phyloP scores from a whole-genome alignment of 2,888 invertebrate genomes.

The Nebria salina region DNA sequence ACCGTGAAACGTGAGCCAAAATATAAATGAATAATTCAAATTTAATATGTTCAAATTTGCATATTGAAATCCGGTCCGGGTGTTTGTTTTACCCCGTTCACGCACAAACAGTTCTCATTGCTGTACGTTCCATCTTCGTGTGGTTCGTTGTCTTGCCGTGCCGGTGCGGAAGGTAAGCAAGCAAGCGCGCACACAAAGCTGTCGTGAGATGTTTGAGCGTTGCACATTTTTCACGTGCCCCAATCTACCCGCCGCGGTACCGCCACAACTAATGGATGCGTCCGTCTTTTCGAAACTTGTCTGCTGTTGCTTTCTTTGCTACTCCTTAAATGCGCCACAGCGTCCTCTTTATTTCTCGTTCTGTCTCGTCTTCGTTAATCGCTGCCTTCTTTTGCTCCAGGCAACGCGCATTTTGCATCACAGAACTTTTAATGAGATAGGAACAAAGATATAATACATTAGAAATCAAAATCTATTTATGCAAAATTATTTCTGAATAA shows the following conservation, averaged over 20 bases:
- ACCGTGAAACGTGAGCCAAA: conserved; percentile 47
- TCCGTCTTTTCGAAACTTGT: conserved; percentile 10
- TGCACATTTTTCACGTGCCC: conserved; percentile 12
- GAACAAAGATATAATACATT: neutral
- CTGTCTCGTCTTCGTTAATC: conserved; percentile 8
- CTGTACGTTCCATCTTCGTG: neutral
- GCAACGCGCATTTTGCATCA: neutral
- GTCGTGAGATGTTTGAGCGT: neutral
- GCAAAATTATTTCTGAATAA: neutral
- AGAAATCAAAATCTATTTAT: neutral
- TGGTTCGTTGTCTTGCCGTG: conserved; percentile 2
- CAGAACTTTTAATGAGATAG: neutral
- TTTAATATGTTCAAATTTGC: conserved; percentile 46
- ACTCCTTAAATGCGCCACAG: neutral
- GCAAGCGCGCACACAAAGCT: neutral
- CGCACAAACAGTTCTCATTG: neutral
- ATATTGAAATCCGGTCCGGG: conserved; percentile 35
- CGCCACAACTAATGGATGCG: conserved; percentile 4
- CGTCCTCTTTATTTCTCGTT: conserved; percentile 3
- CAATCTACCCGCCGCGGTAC: neutral
- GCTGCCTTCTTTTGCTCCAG: neutral
- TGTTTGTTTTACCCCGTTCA: conserved; percentile 19
- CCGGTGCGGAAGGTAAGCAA: neutral
- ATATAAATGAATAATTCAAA: conserved; percentile 51
- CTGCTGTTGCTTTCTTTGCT: conserved; percentile 4